Conservation (phyloP, 1,140 invertebrate species). For the Manduca sexta region DNA sequence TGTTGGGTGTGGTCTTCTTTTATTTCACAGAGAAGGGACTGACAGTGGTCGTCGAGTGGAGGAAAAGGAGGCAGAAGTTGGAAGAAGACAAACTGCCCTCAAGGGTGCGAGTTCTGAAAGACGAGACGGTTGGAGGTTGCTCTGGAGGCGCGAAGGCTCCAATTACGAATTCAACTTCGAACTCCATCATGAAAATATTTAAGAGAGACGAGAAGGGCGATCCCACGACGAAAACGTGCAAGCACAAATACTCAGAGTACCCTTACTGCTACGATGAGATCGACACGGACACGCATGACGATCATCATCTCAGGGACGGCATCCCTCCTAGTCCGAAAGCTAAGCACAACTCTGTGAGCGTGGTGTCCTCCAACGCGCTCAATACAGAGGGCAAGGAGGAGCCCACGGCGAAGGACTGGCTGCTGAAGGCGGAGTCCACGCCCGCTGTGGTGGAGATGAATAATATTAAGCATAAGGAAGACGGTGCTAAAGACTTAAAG, state of each 20-base stretch:
- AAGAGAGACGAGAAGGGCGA: conserved; percentile 71
- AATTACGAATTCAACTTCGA: conserved; percentile 46
- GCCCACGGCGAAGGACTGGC: conserved; percentile 63
- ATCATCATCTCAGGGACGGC: conserved; percentile 69
- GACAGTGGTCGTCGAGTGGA: conserved; percentile 85
- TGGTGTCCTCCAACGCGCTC: conserved; percentile 62
- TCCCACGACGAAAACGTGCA: conserved; percentile 79
- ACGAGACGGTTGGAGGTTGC: conserved; percentile 73
- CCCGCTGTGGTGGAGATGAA: conserved; percentile 62
- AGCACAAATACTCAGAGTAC: conserved; percentile 88
- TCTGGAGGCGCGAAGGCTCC: conserved; percentile 70
- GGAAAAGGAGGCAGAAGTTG: conserved; percentile 77
- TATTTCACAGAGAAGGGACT: conserved; percentile 90
- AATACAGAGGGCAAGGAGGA: conserved; percentile 58
- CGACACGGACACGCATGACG: conserved; percentile 79
- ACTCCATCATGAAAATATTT: conserved; percentile 59
- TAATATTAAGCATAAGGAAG: conserved; percentile 63
- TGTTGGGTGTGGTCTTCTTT: conserved; percentile 89
- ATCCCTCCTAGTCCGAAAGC: conserved; percentile 56
- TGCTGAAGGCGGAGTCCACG: conserved; percentile 47
- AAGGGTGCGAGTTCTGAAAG: conserved; percentile 78
- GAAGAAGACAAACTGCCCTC: conserved; percentile 76
- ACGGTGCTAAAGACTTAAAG: conserved; percentile 64
- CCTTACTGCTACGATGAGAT: conserved; percentile 90
- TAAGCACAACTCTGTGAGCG: conserved; percentile 57